Evolutionary conservation across 2,888 invertebrate species (phyloP).

Genomic region (Idaea straminata): DNA sequence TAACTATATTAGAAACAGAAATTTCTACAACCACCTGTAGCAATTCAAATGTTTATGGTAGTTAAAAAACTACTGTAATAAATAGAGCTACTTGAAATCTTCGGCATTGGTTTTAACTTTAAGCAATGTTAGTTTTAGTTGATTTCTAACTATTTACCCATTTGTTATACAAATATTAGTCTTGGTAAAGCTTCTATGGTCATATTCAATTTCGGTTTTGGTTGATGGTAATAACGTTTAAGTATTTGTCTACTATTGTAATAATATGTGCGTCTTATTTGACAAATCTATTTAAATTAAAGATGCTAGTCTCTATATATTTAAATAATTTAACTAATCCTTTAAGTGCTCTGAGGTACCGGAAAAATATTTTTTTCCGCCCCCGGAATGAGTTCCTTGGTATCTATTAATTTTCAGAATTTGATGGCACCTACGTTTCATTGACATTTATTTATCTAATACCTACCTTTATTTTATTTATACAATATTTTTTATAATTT

Average conservation of each 20-base stretch:
- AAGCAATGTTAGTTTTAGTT: conserved; percentile 39
- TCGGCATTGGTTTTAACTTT: conserved; percentile 47
- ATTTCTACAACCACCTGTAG: too few species aligned
- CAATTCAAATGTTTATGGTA: not conserved
- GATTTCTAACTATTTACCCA: conserved; percentile 49
- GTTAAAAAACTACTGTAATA: conserved; percentile 10
- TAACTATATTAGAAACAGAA: too few species aligned
- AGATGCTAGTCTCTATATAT: not conserved
- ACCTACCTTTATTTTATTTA: too few species aligned
- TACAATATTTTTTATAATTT: too few species aligned
- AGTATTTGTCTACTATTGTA: conserved; percentile 21
- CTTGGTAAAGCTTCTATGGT: conserved; percentile 41
- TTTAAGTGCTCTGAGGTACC: too few species aligned
- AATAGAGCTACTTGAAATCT: conserved; percentile 11
- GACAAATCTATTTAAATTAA: not conserved
- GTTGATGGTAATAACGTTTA: conserved; percentile 41
- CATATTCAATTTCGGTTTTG: conserved; percentile 57
- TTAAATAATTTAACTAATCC: too few species aligned
- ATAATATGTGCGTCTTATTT: not conserved
- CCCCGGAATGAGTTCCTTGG: too few species aligned
- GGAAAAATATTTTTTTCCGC: too few species aligned
- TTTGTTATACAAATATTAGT: conserved; percentile 61
- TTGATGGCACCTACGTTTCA: too few species aligned
- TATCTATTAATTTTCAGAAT: too few species aligned
- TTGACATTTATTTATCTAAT: too few species aligned